phyloP scores from a whole-genome alignment of 2,113 vertebrate genomes.

The Haemorhous mexicanus region DNA sequence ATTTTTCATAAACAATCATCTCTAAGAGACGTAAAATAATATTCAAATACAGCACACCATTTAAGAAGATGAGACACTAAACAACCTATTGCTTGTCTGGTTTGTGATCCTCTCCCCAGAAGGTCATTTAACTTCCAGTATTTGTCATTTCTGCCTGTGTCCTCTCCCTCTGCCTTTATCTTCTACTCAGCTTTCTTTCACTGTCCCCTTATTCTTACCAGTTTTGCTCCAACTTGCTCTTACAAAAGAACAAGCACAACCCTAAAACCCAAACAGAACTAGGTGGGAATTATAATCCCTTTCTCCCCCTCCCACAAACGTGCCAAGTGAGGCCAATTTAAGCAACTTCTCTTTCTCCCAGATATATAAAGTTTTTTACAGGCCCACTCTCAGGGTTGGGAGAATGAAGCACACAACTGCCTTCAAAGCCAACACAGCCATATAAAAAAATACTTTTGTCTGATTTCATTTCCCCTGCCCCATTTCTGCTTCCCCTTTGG shows the following conservation, averaged over 20 bases:
- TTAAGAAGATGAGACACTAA: not conserved
- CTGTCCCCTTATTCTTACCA: not conserved
- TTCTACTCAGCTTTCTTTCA: not conserved
- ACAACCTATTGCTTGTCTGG: not conserved
- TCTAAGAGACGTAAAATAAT: not conserved
- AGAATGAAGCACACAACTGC: not conserved
- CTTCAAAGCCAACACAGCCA: not conserved
- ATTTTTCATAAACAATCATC: not conserved
- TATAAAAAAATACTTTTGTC: not conserved
- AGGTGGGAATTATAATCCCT: not conserved
- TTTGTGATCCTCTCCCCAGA: not conserved
- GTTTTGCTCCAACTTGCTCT: not conserved
- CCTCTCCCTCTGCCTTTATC: not conserved
- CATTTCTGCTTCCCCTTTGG: not conserved
- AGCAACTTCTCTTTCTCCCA: not conserved
- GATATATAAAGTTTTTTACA: not conserved
- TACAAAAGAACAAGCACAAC: not conserved
- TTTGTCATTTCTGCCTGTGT: not conserved
- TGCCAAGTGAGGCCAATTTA: not conserved
- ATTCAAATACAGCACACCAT: not conserved
- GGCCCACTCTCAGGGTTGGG: not conserved
- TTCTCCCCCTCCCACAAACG: not conserved
- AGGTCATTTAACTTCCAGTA: not conserved
- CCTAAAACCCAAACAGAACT: not conserved
- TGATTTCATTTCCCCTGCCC: not conserved